Percentiles rank a stretch among this genome's conserved stretches.
Evolutionary conservation across 2,888 invertebrate species (phyloP).

Genomic region (Norana najaformis): DNA sequence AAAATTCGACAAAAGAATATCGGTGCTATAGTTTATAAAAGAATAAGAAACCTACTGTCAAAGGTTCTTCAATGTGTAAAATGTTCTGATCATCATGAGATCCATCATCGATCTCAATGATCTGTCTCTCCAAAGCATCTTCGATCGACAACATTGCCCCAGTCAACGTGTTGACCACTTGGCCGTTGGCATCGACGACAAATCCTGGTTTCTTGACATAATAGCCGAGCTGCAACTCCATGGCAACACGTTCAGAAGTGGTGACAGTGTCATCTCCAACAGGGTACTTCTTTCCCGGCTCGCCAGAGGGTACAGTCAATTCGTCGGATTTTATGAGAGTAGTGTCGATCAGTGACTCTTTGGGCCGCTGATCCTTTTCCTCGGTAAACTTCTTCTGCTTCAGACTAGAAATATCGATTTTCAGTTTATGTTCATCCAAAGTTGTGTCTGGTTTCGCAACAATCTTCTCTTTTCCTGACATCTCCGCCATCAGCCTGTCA

Average conservation of each 20-base stretch:
- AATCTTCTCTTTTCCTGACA: neutral
- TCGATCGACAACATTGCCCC: slow-evolving; percentile 34
- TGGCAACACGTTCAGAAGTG: neutral
- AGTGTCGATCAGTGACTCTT: neutral
- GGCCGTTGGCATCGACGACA: slow-evolving; percentile 33
- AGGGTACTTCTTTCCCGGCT: neutral
- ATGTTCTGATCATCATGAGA: slow-evolving; percentile 25
- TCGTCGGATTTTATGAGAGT: neutral
- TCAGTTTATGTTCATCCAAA: neutral
- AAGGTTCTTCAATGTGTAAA: neutral
- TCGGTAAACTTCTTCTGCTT: neutral
- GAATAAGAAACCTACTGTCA: neutral
- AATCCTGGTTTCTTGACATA: slow-evolving; percentile 27
- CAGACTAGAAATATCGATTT: slow-evolving; percentile 17
- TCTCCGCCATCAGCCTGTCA: slow-evolving; percentile 25
- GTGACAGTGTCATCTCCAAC: neutral
- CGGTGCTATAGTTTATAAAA: no score
- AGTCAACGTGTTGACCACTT: slow-evolving; percentile 37
- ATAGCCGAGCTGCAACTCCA: slow-evolving; percentile 19
- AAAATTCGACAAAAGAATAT: no score
- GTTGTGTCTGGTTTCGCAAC: neutral
- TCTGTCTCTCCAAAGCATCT: slow-evolving; percentile 36
- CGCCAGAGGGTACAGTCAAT: neutral
- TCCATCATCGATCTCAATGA: slow-evolving; percentile 34
- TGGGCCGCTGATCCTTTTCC: neutral